Evolutionary conservation across 2,888 invertebrate genomes (phyloP).

Genomic region (Chymomyza caudatula): DNA sequence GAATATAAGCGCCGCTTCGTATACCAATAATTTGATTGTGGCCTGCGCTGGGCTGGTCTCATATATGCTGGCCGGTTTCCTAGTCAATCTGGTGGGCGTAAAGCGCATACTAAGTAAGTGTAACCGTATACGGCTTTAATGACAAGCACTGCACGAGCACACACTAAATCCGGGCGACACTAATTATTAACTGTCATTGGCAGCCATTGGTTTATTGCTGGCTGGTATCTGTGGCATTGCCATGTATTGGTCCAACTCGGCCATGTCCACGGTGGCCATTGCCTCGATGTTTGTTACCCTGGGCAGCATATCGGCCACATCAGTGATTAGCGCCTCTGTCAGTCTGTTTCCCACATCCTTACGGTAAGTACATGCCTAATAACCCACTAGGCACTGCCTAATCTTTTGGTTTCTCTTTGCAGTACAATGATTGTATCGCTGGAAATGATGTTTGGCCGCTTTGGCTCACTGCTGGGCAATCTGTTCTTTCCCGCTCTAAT

Average conservation of each 20-base stretch:
- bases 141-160: neutral
- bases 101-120: constrained; percentile 79
- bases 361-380: constrained; percentile 52
- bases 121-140: neutral
- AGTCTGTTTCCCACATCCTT: constrained; percentile 74
- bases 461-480: constrained; percentile 86
- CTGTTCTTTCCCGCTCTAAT: constrained; percentile 85
- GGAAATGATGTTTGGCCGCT: constrained; percentile 84
- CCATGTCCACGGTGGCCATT: constrained; percentile 79
- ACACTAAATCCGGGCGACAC: neutral
- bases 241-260: constrained; percentile 80
- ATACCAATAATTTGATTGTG: constrained; percentile 84
- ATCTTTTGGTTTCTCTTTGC: constrained; percentile 14
- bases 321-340: constrained; percentile 68
- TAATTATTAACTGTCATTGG: constrained; percentile 1
- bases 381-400: neutral
- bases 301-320: constrained; percentile 68
- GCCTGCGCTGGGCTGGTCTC: constrained; percentile 82
- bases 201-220: constrained; percentile 75
- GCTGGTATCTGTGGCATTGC: constrained; percentile 79
- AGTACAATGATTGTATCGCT: constrained; percentile 87
- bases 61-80: constrained; percentile 80
- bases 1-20: constrained; percentile 81
- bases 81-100: constrained; percentile 80
- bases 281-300: constrained; percentile 79